Evolutionary conservation across 2,113 vertebrate species (phyloP), one percentile per base, ranked within the genome.

Genomic region (Aythya baeri): DNA sequence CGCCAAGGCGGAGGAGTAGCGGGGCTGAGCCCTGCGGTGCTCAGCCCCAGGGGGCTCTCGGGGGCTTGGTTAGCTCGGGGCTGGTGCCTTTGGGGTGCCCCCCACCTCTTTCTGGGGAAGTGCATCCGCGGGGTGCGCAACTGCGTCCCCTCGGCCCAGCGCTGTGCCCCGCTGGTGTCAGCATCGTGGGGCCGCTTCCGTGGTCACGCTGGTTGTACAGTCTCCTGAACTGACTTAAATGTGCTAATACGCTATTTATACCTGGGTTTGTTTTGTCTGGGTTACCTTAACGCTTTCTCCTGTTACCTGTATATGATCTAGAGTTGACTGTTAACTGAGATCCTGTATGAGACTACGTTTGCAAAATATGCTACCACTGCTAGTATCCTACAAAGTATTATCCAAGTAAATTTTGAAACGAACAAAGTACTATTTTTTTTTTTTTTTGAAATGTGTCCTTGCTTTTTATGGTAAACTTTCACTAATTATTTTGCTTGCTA

Each of bases 221-320:
- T 95, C 89, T 89, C 93, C 68, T 82, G 49, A 94, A 93, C 94
- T 97, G 96, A 97, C 91, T 97, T 96, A 96, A 95, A 66, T 86
- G 70, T 94, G 80, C 94, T 94, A 94, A 91, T 96, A 94, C 31
- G 94, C 89, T 96, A 96, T 97, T 97, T 97, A 97, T 97, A 12
- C 86, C 59, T 79, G 83, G 2, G 91, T 95, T 90, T 89, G 78
- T 66, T 95, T 92, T 75, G 88, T 85, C 93, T 79, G 74, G 74
- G 68, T 81, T 91, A 80, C 11, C 72, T 86, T 88, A 84, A 85
- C 78, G 71, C 75, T 82, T 92, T 76, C 44, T 91, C 58, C 93
- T 97, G 96, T 97, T 97, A 96, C 94, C 95, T 97, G 66, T 95
- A 84, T 86, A 94, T 92, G 89, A 95, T 96, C 95, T 95, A 94